A percentile compares a stretch with the other conserved stretches of the same genome.
These are phyloP conservation scores for Noctua janthe DNA, from an alignment of 2,888 invertebrate genomes.

Conservation along the genomic window DNA sequence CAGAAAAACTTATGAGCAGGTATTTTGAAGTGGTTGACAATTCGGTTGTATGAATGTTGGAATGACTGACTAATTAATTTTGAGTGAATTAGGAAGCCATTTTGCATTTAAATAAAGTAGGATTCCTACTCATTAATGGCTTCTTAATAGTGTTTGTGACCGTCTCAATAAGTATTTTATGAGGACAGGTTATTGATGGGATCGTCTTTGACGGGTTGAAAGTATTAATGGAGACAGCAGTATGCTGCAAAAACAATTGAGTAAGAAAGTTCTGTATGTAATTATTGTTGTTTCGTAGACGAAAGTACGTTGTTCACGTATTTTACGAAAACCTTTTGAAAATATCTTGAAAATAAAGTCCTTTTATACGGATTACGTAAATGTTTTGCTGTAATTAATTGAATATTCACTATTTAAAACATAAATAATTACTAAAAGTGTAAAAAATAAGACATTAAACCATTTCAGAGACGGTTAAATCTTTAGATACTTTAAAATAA, in stretches of 20 bases:
- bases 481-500: neutral
- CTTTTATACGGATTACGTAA: neutral
- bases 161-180: slow-evolving; percentile 25
- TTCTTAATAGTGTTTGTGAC: slow-evolving; percentile 15
- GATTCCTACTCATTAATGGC: slow-evolving; percentile 22
- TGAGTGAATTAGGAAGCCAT: slow-evolving; percentile 20
- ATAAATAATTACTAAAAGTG: neutral
- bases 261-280: neutral
- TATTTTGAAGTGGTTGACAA: slow-evolving; percentile 1
- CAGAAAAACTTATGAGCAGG: neutral
- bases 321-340: neutral
- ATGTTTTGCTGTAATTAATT: too few relatives aligned
- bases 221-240: neutral
- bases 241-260: neutral
- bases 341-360: neutral
- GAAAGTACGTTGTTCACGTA: neutral
- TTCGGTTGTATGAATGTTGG: neutral
- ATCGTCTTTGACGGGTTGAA: neutral
- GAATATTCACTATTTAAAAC: neutral
- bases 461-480: neutral
- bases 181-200: neutral
- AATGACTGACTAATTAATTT: slow-evolving; percentile 33
- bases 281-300: neutral
- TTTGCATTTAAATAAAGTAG: slow-evolving; percentile 52
- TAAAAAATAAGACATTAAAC: neutral